phyloP scores from a whole-genome alignment of 2,797 vertebrate species.

The Catamblyrhynchus diadema region DNA sequence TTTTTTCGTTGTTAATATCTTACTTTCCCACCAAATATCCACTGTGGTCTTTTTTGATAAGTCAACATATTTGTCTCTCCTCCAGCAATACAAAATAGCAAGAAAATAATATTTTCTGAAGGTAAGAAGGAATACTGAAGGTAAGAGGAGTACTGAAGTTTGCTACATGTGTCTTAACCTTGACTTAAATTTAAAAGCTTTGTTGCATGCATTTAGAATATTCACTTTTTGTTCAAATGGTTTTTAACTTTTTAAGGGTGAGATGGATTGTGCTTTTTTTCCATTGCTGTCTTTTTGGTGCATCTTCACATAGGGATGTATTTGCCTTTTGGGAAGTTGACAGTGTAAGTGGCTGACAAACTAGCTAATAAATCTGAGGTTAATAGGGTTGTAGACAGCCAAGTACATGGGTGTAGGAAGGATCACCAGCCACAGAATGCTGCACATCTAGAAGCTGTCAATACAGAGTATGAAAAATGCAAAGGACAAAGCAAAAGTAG shows the following conservation, averaged over 20 bases:
- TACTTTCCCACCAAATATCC: background rate
- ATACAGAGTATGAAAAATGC: slow-evolving; percentile 65
- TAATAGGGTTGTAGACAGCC: slow-evolving; percentile 76
- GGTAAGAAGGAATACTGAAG: background rate
- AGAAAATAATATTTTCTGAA: background rate
- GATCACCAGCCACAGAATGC: slow-evolving; percentile 56
- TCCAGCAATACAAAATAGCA: background rate
- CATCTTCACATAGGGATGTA: slow-evolving; percentile 60
- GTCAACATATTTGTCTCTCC: background rate
- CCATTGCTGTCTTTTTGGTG: slow-evolving; percentile 51
- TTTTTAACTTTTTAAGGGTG: background rate
- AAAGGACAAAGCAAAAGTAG: slow-evolving; percentile 58
- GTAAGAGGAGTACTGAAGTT: background rate
- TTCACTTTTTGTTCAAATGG: background rate
- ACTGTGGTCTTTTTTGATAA: background rate
- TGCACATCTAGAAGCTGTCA: slow-evolving; percentile 68
- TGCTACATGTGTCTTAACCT: slow-evolving; percentile 6
- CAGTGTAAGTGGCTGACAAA: slow-evolving; percentile 73
- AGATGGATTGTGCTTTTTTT: slow-evolving; percentile 36
- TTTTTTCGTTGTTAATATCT: background rate
- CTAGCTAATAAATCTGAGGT: slow-evolving; percentile 77
- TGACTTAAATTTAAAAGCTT: slow-evolving; percentile 33
- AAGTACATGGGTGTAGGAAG: slow-evolving; percentile 63
- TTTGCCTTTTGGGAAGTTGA: slow-evolving; percentile 71
- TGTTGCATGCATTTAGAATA: background rate